Evolutionary conservation across 2,797 vertebrate genomes (phyloP), one percentile per base, ranked within the genome.

Genomic region (Tiaroga cobitis): DNA sequence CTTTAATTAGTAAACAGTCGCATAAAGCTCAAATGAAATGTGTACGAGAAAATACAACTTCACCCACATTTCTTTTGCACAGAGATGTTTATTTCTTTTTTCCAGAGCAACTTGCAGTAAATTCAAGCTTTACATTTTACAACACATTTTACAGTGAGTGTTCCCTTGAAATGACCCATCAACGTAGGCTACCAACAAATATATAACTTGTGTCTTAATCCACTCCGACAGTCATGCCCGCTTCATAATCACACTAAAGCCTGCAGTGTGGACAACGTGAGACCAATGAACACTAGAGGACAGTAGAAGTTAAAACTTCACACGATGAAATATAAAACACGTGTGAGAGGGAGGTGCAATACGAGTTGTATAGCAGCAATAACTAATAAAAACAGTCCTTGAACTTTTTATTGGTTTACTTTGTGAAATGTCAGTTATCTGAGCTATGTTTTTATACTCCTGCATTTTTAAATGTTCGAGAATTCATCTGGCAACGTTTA

Each of bases 211-310:
- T n/a, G 13, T 26, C 11, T 39, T n/a, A 37, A 76, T n/a, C 34
- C 21, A 59, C 21, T 56, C 21, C 2, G 51, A 39, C 32, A 59
- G 3, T 16, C 21, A 9, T 8, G 21, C 34, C 32, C 8, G 10
- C 24, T 56, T 16, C 74, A 76, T n/a, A 21, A 37, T 24, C 32
- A 37, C 74, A 24, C 32, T 56, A 54, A 15, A 61, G 34, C 26
- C 34, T 7, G 11, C 8, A 43, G 37, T 41, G 0, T n/a, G 56
- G 24, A 41, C 24, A 26, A 80, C 13, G 6, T 19, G 70, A 65
- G 26, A 80, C 19, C 13, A n/a, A 13, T 13, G 70, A 74, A 83
- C 81, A 75, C 81, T 49, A 83, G 81, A 63, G 70, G 81, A 46
- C 81, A 63, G 81, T 19, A 82, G 11, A 73, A 49, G 70, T 19